Evolutionary conservation across 1,140 invertebrate genomes (phyloP), one percentile per base, ranked within the genome.

Genomic region (Diabrotica virgifera): DNA sequence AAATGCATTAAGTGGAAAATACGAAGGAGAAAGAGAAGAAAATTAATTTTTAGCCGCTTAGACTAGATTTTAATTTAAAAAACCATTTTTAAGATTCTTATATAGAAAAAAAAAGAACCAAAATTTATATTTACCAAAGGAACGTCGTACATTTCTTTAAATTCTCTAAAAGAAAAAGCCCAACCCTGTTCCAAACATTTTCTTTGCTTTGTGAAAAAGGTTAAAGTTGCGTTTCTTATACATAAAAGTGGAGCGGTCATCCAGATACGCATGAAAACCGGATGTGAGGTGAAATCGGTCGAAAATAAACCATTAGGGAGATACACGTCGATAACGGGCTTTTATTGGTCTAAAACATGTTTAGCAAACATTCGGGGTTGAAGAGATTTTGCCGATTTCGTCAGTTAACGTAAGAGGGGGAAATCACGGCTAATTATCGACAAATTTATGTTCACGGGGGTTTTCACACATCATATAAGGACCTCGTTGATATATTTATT

Each of bases 221-320:
- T 40, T 58, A 13, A 50, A 50, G 38, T 51, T 59, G 58, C 58
- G 58, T 59, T 51, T 51, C 46, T 38, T 59, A 59, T 46, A 46
- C 40, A 57, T 50, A 59, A 59, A 59, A 59, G n/a, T 59, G 40
- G 40, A 59, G 46, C 58, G 58, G 58, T 59, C 58, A 59, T 59
- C 58, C 37, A 59, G 14, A 50, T 38, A 50, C 37, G 58, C 58
- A 59, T 59, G 50, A 59, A 50, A 59, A 37, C 36, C 37, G 58
- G 58, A 59, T 59, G 38, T 13, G 8, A 37, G 36, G 55, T 57
- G 58, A 59, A 59, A 50, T 59, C 40, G 58, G 40, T 59, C 58
- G 58, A 59, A 51, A 59, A 59, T 50, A 46, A 46, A 50, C 24
- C 58, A 37, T 38, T 46, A 46, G 40, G 40, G 40, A 46, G 40